A percentile compares a stretch with the other conserved stretches of the same genome.
These are phyloP conservation scores for Loripinus fragilis DNA, from an alignment of 2,888 invertebrate species.

Conservation along the genomic window DNA sequence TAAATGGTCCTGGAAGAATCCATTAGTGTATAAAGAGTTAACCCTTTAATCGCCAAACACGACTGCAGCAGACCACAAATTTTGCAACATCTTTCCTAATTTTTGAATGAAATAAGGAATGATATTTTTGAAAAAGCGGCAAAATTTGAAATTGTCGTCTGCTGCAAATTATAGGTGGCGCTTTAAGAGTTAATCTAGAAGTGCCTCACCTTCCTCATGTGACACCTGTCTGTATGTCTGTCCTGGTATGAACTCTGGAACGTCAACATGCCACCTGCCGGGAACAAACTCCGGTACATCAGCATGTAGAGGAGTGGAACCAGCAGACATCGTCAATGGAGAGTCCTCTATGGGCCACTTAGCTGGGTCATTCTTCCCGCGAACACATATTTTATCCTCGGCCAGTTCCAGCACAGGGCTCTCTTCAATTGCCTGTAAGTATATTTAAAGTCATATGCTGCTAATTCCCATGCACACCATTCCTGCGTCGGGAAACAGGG, in stretches of 20 bases:
- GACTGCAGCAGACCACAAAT: no score
- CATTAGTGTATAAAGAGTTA: no score
- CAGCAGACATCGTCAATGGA: constrained; percentile 50
- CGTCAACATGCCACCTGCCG: constrained; percentile 85
- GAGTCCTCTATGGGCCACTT: constrained; percentile 90
- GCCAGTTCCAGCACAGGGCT: constrained; percentile 93
- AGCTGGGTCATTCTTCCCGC: constrained; percentile 91
- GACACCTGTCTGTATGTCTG: constrained; percentile 62
- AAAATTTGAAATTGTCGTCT: no score
- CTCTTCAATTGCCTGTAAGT: constrained; percentile 88
- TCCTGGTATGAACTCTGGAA: constrained; percentile 92
- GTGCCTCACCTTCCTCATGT: neutral
- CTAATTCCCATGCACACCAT: no score
- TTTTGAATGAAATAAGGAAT: no score
- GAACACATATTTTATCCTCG: constrained; percentile 89
- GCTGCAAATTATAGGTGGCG: no score
- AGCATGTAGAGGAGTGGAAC: constrained; percentile 87
- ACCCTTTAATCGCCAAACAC: no score
- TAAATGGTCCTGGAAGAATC: no score
- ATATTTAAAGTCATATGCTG: neutral
- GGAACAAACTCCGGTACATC: constrained; percentile 95
- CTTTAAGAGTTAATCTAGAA: no score
- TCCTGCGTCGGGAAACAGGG: no score
- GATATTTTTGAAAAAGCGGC: no score
- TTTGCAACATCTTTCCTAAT: no score